A percentile compares a stretch with the other conserved stretches of the same genome.
Evolutionary conservation across 1,140 invertebrate species (phyloP).

Genomic region (Hylyphantes graminicola): DNA sequence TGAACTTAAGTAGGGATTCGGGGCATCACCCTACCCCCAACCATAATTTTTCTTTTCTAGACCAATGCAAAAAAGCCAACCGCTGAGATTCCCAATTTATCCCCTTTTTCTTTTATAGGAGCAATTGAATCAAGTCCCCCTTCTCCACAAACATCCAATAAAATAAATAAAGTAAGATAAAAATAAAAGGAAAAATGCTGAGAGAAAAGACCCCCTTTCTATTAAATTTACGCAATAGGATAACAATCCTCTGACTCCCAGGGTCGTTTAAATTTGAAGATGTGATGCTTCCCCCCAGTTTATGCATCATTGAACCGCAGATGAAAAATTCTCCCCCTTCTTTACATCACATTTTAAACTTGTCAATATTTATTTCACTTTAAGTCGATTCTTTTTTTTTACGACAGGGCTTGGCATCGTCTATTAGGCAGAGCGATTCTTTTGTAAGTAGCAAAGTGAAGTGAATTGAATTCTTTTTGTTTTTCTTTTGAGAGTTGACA

Average conservation of each 20-base stretch:
- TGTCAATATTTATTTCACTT: constrained; percentile 60
- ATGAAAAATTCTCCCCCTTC: constrained; percentile 48
- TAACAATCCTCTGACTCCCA: constrained; percentile 51
- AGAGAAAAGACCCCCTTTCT: constrained; percentile 38
- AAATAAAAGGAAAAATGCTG: constrained; percentile 26
- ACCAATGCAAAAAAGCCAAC: constrained; percentile 44
- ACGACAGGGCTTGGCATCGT: constrained; percentile 16
- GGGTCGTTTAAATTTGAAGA: constrained; percentile 60
- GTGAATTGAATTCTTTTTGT: constrained; percentile 12
- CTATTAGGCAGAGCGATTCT: constrained; percentile 21
- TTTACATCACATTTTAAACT: constrained; percentile 53
- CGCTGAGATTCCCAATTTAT: constrained; percentile 44
- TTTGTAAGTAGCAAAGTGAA: too few species aligned
- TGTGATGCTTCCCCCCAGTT: constrained; percentile 43
- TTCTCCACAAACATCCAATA: constrained; percentile 33
- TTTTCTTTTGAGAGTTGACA: not conserved
- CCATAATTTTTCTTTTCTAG: constrained; percentile 30
- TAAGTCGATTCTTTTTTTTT: constrained; percentile 43
- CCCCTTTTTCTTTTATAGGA: constrained; percentile 44
- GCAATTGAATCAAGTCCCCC: constrained; percentile 56
- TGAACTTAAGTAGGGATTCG: constrained; percentile 19
- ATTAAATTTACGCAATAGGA: constrained; percentile 60
- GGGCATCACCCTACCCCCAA: not conserved
- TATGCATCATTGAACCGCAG: constrained; percentile 55
- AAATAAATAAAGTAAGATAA: constrained; percentile 50